A percentile compares a stretch with the other conserved stretches of the same genome.
Evolutionary conservation across 2,113 vertebrate species (phyloP).

Genomic region (Pandion haliaetus): DNA sequence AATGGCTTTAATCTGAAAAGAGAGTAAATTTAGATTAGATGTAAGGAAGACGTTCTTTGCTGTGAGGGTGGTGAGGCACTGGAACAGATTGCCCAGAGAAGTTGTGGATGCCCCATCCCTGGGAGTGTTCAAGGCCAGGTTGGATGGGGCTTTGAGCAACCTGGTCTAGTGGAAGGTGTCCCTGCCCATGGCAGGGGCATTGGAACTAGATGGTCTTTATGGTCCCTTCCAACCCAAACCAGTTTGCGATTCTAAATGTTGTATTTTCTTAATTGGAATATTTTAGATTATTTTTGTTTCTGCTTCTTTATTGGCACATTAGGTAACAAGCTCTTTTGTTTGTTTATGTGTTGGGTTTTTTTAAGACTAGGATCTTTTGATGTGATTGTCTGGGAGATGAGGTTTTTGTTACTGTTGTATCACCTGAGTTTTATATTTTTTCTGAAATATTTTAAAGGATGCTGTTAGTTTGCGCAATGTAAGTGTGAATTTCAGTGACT

Average conservation of each 20-base stretch:
- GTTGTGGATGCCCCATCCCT: too few species aligned
- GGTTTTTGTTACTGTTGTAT: background rate
- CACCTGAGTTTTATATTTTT: background rate
- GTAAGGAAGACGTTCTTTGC: too few species aligned
- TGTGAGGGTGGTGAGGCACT: too few species aligned
- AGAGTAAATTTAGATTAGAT: too few species aligned
- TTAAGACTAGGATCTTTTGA: background rate
- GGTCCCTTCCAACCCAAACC: too few species aligned
- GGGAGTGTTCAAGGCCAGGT: too few species aligned
- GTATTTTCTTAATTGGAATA: background rate
- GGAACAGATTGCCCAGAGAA: too few species aligned
- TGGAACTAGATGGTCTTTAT: too few species aligned
- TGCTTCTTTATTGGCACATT: background rate
- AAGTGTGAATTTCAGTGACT: background rate
- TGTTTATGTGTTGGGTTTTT: background rate
- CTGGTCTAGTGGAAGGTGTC: too few species aligned
- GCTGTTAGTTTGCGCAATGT: background rate
- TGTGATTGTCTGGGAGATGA: background rate
- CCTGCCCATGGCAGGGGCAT: too few species aligned
- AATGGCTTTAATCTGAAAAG: too few species aligned
- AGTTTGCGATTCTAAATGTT: background rate
- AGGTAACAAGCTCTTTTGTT: background rate
- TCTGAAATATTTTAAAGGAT: background rate
- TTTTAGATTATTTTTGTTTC: background rate
- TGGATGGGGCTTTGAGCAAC: too few species aligned